Base-by-base conservation (phyloP, 2,888 invertebrate genomes). In the Caenorhabditis virilis region DNA sequence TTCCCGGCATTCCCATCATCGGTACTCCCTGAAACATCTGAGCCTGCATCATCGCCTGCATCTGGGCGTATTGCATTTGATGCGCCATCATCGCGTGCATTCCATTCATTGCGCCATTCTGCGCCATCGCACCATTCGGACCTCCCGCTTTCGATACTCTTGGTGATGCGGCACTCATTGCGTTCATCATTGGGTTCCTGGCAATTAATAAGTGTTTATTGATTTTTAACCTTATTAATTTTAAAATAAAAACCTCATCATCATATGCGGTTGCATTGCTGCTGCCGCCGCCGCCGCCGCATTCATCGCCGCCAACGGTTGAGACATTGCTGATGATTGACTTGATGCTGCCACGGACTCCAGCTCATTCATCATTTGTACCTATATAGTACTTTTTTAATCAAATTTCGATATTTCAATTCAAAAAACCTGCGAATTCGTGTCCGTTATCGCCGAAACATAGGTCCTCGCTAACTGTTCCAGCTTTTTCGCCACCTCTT, bases 251-350 rank as follows among this genome's bases (percentile, higher is more conserved):
- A 23, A 54, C 54, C 54, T 23, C 63, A 63, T 63, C 63, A 63
- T 57, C 49, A 63, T 41, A n/a, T 57, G 49, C 23, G 63, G 63
- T 2, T 63, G 53, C 57, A 63, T 57, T n/a, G 60, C 60, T 0
- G 58, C 57, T 0, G 46, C 53, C 26, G n/a, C n/a, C n/a, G n/a
- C n/a, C n/a, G n/a, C n/a, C n/a, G 41, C 41, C 6, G 41, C 41
- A 6, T 41, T 16, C 41, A 47, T 47, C 15, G 55, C 54, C 6
- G 54, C 61, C 13, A 39, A 38, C n/a, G 47, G 45, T 20, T 45
- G 45, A 45, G n/a, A n/a, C 45, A 45, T 45, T 6, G 45, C 13
- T 15, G 15, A 23, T 13, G 45, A 20, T 20, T 20, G 4, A 7
- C 11, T 23, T 7, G 27, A 16, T 30, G 26, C 30, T 5, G 30